phyloP scores from a whole-genome alignment of 2,888 invertebrate genomes.

The Eupithecia exiguata region DNA sequence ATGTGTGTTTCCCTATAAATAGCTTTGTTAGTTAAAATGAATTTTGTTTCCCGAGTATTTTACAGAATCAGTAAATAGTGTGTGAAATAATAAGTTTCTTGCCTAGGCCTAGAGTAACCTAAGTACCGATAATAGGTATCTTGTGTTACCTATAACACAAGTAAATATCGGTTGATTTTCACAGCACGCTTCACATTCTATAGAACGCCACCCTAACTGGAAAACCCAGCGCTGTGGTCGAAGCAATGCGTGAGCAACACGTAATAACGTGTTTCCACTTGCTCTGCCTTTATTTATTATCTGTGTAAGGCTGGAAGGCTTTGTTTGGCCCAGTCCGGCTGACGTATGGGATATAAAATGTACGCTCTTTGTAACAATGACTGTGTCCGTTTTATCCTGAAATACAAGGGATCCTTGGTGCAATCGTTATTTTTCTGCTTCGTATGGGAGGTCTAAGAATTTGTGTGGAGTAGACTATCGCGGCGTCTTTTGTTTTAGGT shows the following conservation, averaged over 20 bases:
- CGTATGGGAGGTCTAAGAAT: not conserved
- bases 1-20: not conserved
- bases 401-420: not conserved
- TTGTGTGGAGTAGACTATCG: not conserved
- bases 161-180: not conserved
- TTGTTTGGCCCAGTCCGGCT: constrained; percentile 36
- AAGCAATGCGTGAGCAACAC: constrained; percentile 54
- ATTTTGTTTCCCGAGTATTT: not conserved
- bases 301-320: constrained; percentile 36
- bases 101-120: too few species aligned
- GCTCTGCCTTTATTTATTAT: constrained; percentile 46
- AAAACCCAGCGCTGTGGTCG: constrained; percentile 34
- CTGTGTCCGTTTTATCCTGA: constrained; percentile 9
- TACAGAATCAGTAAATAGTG: not conserved
- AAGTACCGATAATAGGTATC: too few species aligned
- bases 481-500: not conserved
- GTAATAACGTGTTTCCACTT: constrained; percentile 50
- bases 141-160: not conserved
- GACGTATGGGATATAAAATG: constrained; percentile 33
- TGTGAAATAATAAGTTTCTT: too few species aligned
- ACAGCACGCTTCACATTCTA: not conserved
- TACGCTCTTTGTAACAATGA: constrained; percentile 27
- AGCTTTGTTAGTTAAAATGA: not conserved
- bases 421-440: constrained; percentile 15
- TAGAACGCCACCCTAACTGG: constrained; percentile 2